These are phyloP conservation scores for Neolamprologus caudopunctatus DNA, from an alignment of 2,113 vertebrate species.

Conservation along the genomic window DNA sequence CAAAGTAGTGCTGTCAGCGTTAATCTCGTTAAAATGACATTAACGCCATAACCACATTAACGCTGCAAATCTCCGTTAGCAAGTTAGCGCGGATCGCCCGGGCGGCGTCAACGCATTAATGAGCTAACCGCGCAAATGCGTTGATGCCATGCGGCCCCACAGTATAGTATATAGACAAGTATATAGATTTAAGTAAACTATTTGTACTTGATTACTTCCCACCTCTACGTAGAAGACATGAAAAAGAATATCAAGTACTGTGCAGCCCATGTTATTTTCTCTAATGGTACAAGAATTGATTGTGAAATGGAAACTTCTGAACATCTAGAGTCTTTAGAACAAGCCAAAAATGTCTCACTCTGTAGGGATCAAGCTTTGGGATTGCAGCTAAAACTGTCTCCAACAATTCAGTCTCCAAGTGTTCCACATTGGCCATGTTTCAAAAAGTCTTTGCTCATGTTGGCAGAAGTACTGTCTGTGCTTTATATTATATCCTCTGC, in stretches of 20 bases:
- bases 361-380: background rate
- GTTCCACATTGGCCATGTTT: background rate
- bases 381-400: background rate
- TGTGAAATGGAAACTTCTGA: background rate
- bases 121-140: rapidly evolving
- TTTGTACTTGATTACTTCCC: background rate
- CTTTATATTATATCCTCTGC: background rate
- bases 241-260: background rate
- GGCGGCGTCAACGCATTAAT: background rate
- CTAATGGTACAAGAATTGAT: background rate
- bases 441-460: background rate
- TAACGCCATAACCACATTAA: background rate
- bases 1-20: background rate
- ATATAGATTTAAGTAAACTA: background rate
- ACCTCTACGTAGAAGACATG: background rate
- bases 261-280: background rate
- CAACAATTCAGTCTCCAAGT: background rate
- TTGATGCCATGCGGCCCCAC: background rate
- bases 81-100: rapidly evolving
- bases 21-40: background rate
- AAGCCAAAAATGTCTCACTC: background rate
- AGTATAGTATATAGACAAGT: background rate
- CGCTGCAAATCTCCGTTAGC: background rate
- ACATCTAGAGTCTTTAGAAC: background rate
- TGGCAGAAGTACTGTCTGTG: background rate